Percentiles rank a stretch among this genome's conserved stretches.
phyloP scores from a whole-genome alignment of 30 jellyfish, hydroid and myxozoan species.

The Aurelia aurita complex sp. Pacific region DNA sequence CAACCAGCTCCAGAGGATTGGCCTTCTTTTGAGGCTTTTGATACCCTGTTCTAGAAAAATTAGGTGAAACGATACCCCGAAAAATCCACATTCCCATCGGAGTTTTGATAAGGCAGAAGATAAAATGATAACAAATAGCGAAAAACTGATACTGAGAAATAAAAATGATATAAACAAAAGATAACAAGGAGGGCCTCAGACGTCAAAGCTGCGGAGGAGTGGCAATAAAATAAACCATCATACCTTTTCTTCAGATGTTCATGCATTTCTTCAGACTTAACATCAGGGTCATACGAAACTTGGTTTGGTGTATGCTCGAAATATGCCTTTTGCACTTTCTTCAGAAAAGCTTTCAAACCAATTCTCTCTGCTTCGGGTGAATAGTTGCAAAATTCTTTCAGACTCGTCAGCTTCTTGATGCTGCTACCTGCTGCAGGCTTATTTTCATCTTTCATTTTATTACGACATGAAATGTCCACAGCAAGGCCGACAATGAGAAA shows the following conservation, averaged over 20 bases:
- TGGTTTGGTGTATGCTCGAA: conserved; percentile 58
- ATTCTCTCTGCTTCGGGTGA: conserved; percentile 71
- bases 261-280: conserved; percentile 19
- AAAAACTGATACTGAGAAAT: no score
- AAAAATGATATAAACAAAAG: no score
- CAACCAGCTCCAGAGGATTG: no score
- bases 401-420: conserved; percentile 23
- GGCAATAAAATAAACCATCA: not conserved
- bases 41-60: no score
- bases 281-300: conserved; percentile 59
- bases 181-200: no score
- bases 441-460: not conserved
- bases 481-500: conserved; percentile 58
- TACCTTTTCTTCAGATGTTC: conserved; percentile 55
- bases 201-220: not conserved
- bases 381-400: conserved; percentile 50
- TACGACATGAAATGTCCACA: conserved; percentile 29
- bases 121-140: no score
- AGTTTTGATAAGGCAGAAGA: no score
- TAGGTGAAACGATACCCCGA: no score
- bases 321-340: conserved; percentile 42
- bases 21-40: no score
- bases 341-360: conserved; percentile 32
- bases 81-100: no score
- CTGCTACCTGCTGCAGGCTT: not conserved